Evolutionary conservation across 1,140 invertebrate genomes (phyloP).

Genomic region (Drosophila kohkoa): DNA sequence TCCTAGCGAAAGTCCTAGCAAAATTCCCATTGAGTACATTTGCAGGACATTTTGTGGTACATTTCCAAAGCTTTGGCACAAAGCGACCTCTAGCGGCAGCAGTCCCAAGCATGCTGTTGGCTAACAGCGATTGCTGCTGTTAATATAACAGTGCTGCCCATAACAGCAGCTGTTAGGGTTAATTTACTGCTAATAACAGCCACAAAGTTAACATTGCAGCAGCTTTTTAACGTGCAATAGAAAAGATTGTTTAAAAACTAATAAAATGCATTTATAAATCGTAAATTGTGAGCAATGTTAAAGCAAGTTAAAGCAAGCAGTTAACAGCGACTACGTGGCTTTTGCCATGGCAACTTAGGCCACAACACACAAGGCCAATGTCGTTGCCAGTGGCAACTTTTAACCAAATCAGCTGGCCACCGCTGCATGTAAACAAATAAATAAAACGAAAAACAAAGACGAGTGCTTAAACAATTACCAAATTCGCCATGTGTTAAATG

Average conservation of each 20-base stretch:
- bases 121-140: background rate
- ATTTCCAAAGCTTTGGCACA: slow-evolving; percentile 18
- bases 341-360: slow-evolving; percentile 38
- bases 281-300: background rate
- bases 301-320: background rate
- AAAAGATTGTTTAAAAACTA: background rate
- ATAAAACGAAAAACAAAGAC: background rate
- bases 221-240: background rate
- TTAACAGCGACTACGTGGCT: slow-evolving; percentile 22
- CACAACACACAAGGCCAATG: slow-evolving; percentile 46
- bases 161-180: background rate
- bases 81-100: slow-evolving; percentile 14
- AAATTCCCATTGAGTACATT: background rate
- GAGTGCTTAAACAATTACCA: background rate
- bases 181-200: background rate
- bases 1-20: background rate
- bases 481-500: slow-evolving; percentile 56
- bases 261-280: background rate
- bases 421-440: slow-evolving; percentile 57
- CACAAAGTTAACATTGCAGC: background rate
- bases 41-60: background rate
- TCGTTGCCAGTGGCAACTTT: slow-evolving; percentile 42
- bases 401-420: slow-evolving; percentile 54
- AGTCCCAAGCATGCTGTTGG: background rate
- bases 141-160: background rate